Evolutionary conservation across 2,888 invertebrate genomes (phyloP).

Genomic region (Papilio gigon): DNA sequence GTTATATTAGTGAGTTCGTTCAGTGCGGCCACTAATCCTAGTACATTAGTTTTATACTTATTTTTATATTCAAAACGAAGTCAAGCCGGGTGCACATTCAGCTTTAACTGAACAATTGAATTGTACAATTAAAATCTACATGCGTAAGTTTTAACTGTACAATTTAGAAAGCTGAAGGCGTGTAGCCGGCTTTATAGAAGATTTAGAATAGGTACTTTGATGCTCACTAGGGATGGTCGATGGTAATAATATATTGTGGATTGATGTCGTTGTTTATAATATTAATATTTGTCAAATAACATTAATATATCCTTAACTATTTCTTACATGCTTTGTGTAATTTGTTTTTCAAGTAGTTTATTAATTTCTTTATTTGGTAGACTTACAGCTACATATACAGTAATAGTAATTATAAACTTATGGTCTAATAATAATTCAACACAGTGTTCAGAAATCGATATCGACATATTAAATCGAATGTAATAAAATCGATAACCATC

Average conservation of each 20-base stretch:
- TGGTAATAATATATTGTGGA: not conserved
- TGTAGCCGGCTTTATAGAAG: not conserved
- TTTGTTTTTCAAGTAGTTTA: too few species aligned
- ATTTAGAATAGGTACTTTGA: not conserved
- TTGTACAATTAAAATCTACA: too few species aligned
- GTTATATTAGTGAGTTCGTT: not conserved
- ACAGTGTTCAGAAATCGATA: not conserved
- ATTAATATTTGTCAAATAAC: not conserved
- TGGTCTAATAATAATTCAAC: too few species aligned
- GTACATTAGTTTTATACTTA: slow-evolving; percentile 35
- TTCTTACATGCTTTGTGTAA: not conserved
- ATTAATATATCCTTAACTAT: not conserved
- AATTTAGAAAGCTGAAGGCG: not conserved
- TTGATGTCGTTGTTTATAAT: not conserved
- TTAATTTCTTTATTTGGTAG: too few species aligned
- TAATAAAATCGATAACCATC: not conserved
- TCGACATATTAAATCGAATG: not conserved
- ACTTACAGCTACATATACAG: too few species aligned
- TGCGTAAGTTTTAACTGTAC: too few species aligned
- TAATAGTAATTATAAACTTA: too few species aligned
- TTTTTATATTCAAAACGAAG: slow-evolving; percentile 30
- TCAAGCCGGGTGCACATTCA: too few species aligned
- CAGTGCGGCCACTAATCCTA: slow-evolving; percentile 19
- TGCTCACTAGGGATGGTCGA: slow-evolving; percentile 9
- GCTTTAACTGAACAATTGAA: too few species aligned